Percentiles rank a stretch among this genome's conserved stretches.
Conservation (phyloP, 2,797 vertebrate species). For the Lerista edwardsae region DNA sequence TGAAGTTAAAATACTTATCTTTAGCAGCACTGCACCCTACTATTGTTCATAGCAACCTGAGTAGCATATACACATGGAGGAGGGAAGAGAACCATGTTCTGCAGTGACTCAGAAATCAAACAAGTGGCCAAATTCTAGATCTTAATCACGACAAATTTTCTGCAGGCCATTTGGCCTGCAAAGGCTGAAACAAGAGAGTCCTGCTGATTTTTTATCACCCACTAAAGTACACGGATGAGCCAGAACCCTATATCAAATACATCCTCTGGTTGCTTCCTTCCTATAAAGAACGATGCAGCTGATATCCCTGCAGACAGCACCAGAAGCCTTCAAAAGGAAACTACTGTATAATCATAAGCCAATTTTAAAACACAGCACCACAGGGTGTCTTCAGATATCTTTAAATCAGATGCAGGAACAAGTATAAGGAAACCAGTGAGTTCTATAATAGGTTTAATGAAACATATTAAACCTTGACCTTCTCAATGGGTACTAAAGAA, state of each 20-base stretch:
- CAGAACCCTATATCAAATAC: background rate
- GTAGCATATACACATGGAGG: background rate
- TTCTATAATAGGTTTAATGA: background rate
- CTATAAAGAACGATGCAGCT: conserved; percentile 25
- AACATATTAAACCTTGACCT: conserved; percentile 16
- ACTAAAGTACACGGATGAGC: background rate
- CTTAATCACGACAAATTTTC: conserved; percentile 12
- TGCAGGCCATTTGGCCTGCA: conserved; percentile 26
- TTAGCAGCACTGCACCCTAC: too few relatives aligned
- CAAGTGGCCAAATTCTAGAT: conserved; percentile 7
- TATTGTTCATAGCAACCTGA: background rate
- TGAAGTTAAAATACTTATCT: too few relatives aligned
- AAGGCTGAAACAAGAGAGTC: background rate
- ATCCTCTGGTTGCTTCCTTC: background rate
- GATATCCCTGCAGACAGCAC: conserved; percentile 9
- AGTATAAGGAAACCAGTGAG: background rate
- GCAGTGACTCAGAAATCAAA: too few relatives aligned
- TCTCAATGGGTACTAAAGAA: background rate
- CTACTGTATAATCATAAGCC: background rate
- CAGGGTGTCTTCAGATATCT: background rate
- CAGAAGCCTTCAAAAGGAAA: conserved; percentile 28
- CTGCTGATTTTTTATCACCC: background rate
- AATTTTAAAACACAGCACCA: background rate
- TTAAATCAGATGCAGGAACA: conserved; percentile 25
- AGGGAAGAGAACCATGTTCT: background rate